Percentiles rank a stretch among this genome's conserved stretches.
Evolutionary conservation across 2,113 vertebrate genomes (phyloP).

Genomic region (Oreamnos americanus): DNA sequence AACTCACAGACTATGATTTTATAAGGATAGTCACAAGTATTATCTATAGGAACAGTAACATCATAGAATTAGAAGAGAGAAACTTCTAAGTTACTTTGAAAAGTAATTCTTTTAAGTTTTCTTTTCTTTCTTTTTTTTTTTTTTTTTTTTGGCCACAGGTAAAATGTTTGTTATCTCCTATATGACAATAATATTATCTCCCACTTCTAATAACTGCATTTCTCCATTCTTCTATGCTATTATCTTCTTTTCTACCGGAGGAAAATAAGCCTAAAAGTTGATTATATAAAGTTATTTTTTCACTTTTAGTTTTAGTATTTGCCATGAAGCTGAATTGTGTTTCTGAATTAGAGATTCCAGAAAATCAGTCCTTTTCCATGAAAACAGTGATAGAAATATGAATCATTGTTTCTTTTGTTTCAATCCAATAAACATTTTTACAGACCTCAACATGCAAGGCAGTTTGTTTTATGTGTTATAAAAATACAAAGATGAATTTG

Average conservation of each 20-base stretch:
- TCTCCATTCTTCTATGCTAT: background rate
- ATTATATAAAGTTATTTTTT: background rate
- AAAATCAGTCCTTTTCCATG: background rate
- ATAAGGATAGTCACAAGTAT: background rate
- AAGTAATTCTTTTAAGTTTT: background rate
- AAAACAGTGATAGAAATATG: background rate
- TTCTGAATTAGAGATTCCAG: background rate
- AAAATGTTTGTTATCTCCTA: background rate
- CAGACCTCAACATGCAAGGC: background rate
- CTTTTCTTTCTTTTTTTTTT: background rate
- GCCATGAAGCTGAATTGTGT: background rate
- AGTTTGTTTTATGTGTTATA: background rate
- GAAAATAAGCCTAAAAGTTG: background rate
- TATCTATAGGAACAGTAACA: background rate
- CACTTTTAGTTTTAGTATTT: background rate
- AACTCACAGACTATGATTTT: background rate
- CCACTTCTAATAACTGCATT: background rate
- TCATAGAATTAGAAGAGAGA: background rate
- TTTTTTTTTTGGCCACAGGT: background rate
- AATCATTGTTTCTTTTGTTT: background rate
- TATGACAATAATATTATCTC: background rate
- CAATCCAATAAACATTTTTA: background rate
- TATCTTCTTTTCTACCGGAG: background rate
- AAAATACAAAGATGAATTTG: background rate
- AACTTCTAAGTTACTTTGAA: background rate